A percentile compares a stretch with the other conserved stretches of the same genome.
phyloP scores from a whole-genome alignment of 2,888 invertebrate genomes.

The Amphimallon solstitiale region DNA sequence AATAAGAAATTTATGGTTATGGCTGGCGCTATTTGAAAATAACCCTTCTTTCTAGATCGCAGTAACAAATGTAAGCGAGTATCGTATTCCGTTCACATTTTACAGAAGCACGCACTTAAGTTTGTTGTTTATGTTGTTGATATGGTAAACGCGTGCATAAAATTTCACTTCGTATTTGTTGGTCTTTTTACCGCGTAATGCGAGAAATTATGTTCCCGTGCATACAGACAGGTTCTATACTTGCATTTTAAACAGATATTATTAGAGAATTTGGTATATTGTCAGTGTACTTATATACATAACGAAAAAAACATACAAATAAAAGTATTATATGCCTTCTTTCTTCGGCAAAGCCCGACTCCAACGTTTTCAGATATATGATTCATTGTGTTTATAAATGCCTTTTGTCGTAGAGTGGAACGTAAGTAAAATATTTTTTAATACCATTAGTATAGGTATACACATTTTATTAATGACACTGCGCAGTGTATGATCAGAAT shows the following conservation, averaged over 20 bases:
- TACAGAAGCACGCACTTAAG: constrained; percentile 9
- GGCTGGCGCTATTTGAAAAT: neutral
- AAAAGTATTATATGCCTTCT: too few relatives aligned
- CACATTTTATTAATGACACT: too few relatives aligned
- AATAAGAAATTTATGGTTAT: neutral
- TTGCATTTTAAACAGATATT: neutral
- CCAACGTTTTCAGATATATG: too few relatives aligned
- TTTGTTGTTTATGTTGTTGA: constrained; percentile 10
- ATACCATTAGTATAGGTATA: too few relatives aligned
- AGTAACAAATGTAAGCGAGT: neutral
- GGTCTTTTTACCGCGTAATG: neutral
- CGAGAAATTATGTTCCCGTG: constrained; percentile 4
- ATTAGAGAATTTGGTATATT: too few relatives aligned
- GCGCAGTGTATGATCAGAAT: too few relatives aligned
- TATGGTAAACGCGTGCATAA: constrained; percentile 11
- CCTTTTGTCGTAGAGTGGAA: too few relatives aligned
- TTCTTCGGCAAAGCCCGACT: too few relatives aligned
- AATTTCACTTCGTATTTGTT: neutral
- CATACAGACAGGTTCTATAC: neutral
- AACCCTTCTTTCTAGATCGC: neutral
- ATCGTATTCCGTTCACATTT: neutral
- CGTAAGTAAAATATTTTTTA: too few relatives aligned
- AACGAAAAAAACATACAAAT: too few relatives aligned
- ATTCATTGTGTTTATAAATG: too few relatives aligned
- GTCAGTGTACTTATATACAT: too few relatives aligned